These are phyloP conservation scores for Corvus moneduloides DNA, from an alignment of 2,113 vertebrate genomes.

Conservation along the genomic window DNA sequence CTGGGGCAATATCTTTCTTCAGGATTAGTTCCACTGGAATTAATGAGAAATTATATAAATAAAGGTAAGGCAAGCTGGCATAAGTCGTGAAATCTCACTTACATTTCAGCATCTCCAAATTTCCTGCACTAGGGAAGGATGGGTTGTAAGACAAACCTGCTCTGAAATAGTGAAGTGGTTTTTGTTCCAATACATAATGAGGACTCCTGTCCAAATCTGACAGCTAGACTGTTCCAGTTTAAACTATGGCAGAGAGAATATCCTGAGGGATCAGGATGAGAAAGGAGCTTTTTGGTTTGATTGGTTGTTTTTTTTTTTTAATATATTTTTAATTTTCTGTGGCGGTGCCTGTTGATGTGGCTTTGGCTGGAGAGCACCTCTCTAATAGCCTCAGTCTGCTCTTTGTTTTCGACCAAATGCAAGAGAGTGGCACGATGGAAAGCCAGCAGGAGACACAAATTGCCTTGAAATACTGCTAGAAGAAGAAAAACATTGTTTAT, in stretches of 20 bases:
- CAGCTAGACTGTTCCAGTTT: not conserved
- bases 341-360: not conserved
- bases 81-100: not conserved
- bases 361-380: constrained; percentile 25
- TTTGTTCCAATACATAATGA: not conserved
- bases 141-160: not conserved
- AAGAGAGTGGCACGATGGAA: not conserved
- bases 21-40: constrained; percentile 4
- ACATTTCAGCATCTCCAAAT: not conserved
- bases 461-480: not conserved
- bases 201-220: not conserved
- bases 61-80: not conserved
- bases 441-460: constrained; percentile 18
- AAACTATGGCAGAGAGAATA: not conserved
- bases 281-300: not conserved
- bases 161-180: not conserved
- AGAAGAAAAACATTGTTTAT: not conserved
- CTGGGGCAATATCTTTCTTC: not conserved
- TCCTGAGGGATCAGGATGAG: not conserved
- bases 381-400: constrained; percentile 17
- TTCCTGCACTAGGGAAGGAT: not conserved
- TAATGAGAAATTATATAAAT: constrained; percentile 2
- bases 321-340: constrained; percentile 16
- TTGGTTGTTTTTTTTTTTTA: not conserved
- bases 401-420: not conserved